Evolutionary conservation across 2,888 invertebrate species (phyloP), one percentile per base, ranked within the genome.

Genomic region (Pandemis cinnamomeana): DNA sequence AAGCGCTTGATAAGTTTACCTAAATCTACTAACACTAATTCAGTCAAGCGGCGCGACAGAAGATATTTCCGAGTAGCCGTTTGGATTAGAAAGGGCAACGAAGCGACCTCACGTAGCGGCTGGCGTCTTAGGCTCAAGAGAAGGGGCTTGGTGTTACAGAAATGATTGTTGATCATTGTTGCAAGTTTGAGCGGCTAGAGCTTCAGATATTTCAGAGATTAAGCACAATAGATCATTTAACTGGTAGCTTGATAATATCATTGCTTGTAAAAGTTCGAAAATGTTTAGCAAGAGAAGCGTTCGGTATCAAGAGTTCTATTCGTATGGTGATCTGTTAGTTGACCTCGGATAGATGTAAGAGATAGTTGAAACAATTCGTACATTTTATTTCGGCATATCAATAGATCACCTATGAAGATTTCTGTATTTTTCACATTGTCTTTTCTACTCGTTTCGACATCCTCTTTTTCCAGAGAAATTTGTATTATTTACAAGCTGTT

Each of bases 81-180:
- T 73, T 60, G 66, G 64, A 80, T 82, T 87, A 84, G 86, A 89
- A 87, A 88, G 85, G 88, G 86, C 83, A 80, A 77, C 80, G 83
- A 80, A 81, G 78, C 82, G 88, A 88, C 88, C 88, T 84, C 84
- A 82, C 76, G 78, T 78, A 78, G 79, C 80, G 81, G 81, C 79
- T 86, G 84, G 86, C 86, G 86, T 58, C 11, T 58, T 10, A 84
- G 82, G 85, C 10, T 58, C 20, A 84, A 82, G 85, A 83, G 84
- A 83, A 79, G 78, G 84, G 84, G 81, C 78, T 85, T 78, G 85
- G 85, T 46, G 46, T 72, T 67, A 61, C 68, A 72, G 63, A 66
- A 46, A 72, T 78, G 76, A 77, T 79, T 72, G 76, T 71, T 76
- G 75, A 66, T 46, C 63, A 63, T 44, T 44, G 63, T 58, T 20